Percentiles rank a stretch among this genome's conserved stretches.
Evolutionary conservation across 2,888 invertebrate species (phyloP).

Genomic region (Stegana nigrithorax): DNA sequence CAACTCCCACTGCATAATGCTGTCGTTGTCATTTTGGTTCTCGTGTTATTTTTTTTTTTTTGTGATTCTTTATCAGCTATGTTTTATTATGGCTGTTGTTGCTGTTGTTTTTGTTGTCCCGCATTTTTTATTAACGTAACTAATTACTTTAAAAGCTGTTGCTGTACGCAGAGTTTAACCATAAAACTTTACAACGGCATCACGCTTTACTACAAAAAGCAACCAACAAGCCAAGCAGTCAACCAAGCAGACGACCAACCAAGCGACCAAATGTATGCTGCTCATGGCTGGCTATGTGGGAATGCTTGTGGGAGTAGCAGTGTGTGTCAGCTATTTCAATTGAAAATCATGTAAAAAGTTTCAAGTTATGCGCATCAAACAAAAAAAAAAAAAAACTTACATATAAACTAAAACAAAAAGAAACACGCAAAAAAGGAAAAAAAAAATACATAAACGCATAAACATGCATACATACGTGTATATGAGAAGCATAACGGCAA

Average conservation of each 20-base stretch:
- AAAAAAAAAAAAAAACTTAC: no score
- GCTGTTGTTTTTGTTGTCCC: not conserved
- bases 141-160: conserved; percentile 17
- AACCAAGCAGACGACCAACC: no score
- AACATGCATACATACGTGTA: no score
- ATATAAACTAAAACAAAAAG: no score
- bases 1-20: not conserved
- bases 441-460: not conserved
- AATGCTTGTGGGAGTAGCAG: not conserved
- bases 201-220: not conserved
- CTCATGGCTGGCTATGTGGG: no score
- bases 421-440: not conserved
- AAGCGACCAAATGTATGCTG: no score
- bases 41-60: no score
- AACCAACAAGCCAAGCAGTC: not conserved
- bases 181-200: not conserved
- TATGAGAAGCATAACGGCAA: no score
- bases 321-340: conserved; percentile 2
- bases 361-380: conserved; percentile 6
- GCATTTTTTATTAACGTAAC: conserved; percentile 14
- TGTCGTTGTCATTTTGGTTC: not conserved
- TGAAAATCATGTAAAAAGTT: conserved; percentile 15
- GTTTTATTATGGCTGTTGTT: not conserved
- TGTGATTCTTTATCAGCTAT: no score
- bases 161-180: not conserved